Percentiles rank a stretch among this genome's conserved stretches.
These are phyloP conservation scores for Cyclura pinguis DNA, from an alignment of 2,797 vertebrate genomes.

Conservation along the genomic window DNA sequence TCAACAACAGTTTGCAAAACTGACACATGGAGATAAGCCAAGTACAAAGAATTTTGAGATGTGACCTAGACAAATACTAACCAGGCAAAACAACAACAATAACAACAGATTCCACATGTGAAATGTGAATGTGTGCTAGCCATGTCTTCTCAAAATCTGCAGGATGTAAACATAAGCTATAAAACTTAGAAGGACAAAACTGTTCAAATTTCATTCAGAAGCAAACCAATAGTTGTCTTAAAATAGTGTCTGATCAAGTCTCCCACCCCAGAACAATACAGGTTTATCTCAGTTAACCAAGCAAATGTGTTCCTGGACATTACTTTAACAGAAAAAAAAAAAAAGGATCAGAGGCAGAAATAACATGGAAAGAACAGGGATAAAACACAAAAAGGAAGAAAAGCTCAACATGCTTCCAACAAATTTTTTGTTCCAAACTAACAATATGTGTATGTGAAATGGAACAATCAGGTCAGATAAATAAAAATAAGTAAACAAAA, in stretches of 20 bases:
- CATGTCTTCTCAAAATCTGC: conserved; percentile 9
- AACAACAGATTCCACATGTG: neutral
- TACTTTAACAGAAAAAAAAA: no score
- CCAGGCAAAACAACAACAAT: conserved; percentile 30
- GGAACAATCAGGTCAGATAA: no score
- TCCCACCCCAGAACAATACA: neutral
- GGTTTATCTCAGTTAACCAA: neutral
- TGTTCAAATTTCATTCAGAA: conserved; percentile 31
- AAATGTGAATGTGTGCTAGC: conserved; percentile 15
- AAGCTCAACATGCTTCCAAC: no score
- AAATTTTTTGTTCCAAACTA: no score
- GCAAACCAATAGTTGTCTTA: neutral
- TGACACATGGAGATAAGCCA: neutral
- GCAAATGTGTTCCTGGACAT: no score
- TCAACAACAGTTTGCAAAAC: neutral
- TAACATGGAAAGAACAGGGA: no score
- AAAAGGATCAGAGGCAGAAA: no score
- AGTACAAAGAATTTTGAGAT: conserved; percentile 3
- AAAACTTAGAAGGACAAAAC: neutral
- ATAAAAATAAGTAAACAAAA: no score
- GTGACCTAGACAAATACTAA: conserved; percentile 35
- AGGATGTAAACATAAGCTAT: rapidly evolving
- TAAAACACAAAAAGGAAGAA: no score
- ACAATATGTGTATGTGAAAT: no score
- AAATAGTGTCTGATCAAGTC: conserved; percentile 8